These are phyloP conservation scores for Ceuthmochares aereus DNA, from an alignment of 2,113 vertebrate genomes.

Conservation along the genomic window DNA sequence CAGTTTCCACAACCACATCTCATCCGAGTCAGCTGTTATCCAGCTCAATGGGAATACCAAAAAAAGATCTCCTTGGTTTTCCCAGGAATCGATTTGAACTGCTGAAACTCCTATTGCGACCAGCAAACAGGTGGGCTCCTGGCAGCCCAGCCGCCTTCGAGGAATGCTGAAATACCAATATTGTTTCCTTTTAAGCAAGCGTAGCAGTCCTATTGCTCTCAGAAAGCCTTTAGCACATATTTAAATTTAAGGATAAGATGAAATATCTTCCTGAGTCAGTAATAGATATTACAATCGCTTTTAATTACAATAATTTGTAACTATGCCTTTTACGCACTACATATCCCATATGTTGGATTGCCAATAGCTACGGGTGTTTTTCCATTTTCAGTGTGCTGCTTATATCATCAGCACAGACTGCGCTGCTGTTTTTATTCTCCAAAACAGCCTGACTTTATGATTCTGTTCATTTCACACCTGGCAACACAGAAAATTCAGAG, in stretches of 20 bases:
- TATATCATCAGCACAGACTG: not conserved
- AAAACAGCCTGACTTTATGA: slow-evolving; percentile 47
- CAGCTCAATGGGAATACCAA: not conserved
- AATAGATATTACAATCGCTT: not conserved
- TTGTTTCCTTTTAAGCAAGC: not conserved
- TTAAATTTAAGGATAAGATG: not conserved
- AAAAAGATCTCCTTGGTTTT: not conserved
- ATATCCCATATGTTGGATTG: not conserved
- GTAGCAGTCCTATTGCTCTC: not conserved
- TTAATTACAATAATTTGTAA: slow-evolving; percentile 24
- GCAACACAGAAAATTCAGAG: slow-evolving; percentile 61
- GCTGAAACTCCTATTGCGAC: not conserved
- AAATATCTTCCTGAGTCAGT: not conserved
- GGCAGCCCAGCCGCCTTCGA: not conserved
- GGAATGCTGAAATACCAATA: not conserved
- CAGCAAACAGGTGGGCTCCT: not conserved
- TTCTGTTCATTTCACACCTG: slow-evolving; percentile 71
- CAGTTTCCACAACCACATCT: not conserved
- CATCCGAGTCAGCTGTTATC: not conserved
- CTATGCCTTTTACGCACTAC: not conserved
- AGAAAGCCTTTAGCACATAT: not conserved
- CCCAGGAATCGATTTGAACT: not conserved
- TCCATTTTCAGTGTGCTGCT: not conserved
- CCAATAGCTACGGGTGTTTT: not conserved
- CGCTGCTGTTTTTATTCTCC: slow-evolving; percentile 18